These are phyloP conservation scores for Sericinus montela DNA, from an alignment of 2,888 invertebrate genomes.

Conservation along the genomic window DNA sequence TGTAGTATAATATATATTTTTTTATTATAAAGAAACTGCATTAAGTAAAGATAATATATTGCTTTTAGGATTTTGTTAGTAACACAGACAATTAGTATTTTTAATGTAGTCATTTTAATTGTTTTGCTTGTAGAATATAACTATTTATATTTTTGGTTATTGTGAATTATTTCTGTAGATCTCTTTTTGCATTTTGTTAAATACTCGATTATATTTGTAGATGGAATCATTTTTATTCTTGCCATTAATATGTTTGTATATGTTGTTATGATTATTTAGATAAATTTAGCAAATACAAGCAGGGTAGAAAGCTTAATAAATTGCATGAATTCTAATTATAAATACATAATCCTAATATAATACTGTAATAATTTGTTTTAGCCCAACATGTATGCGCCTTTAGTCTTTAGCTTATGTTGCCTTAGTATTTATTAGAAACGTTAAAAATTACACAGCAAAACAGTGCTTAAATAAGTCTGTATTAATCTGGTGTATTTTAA, in stretches of 20 bases:
- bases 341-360: too few relatives aligned
- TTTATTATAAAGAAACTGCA: neutral
- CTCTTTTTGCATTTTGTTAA: slow-evolving; percentile 50
- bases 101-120: neutral
- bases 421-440: too few relatives aligned
- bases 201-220: slow-evolving; percentile 37
- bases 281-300: too few relatives aligned
- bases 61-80: slow-evolving; percentile 18
- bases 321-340: too few relatives aligned
- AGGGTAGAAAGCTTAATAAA: too few relatives aligned
- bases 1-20: neutral
- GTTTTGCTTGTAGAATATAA: neutral
- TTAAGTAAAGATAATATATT: too few relatives aligned
- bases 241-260: slow-evolving; percentile 4
- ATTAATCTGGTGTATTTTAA: too few relatives aligned
- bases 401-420: too few relatives aligned
- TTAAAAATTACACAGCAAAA: too few relatives aligned
- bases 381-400: too few relatives aligned
- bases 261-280: neutral
- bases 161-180: slow-evolving; percentile 33
- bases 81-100: neutral
- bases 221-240: slow-evolving; percentile 16
- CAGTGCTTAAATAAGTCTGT: too few relatives aligned
- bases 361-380: too few relatives aligned
- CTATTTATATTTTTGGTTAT: neutral